A percentile compares a stretch with the other conserved stretches of the same genome.
Evolutionary conservation across 2,797 vertebrate species (phyloP).

Genomic region (Todus mexicanus): DNA sequence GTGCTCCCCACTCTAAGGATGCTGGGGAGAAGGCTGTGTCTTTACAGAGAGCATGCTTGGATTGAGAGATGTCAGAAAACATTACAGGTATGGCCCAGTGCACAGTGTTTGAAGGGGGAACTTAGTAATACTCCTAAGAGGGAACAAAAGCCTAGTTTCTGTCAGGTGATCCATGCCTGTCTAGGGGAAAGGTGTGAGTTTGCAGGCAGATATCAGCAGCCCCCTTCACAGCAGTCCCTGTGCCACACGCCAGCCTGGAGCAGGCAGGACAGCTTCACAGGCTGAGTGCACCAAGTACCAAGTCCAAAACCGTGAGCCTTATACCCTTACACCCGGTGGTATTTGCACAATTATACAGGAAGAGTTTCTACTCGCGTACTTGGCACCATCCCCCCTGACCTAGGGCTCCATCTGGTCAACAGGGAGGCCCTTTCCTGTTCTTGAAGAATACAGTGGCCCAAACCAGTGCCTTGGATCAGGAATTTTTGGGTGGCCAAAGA

Average conservation of each 20-base stretch:
- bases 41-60: neutral
- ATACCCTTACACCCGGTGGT: neutral
- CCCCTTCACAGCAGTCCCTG: neutral
- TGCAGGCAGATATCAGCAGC: neutral
- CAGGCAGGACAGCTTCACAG: neutral
- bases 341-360: neutral
- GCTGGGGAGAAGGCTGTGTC: neutral
- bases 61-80: neutral
- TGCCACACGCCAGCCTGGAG: neutral
- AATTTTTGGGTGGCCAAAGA: neutral
- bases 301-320: neutral
- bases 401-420: neutral
- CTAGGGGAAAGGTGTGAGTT: neutral
- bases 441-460: neutral
- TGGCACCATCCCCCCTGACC: neutral
- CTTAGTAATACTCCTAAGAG: neutral
- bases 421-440: neutral
- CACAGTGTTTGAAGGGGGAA: neutral
- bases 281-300: neutral
- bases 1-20: neutral
- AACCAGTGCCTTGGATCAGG: neutral
- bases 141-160: neutral
- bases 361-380: neutral
- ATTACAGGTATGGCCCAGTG: neutral
- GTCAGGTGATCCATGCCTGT: neutral